Base-by-base conservation (phyloP, 2,888 invertebrate genomes). In the Rhodophaea formosa region DNA sequence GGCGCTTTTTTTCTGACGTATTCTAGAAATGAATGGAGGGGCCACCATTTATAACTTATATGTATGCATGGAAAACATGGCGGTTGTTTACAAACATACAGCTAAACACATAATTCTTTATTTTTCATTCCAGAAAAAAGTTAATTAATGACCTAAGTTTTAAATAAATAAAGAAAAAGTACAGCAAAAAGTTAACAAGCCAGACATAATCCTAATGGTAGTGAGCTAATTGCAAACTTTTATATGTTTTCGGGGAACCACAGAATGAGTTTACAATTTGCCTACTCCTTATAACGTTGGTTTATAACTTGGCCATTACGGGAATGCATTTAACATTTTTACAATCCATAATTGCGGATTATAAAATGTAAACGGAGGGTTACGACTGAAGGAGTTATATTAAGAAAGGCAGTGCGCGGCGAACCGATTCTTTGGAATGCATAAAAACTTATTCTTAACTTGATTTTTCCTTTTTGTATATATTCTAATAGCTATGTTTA, bases 301-400 rank as follows among this genome's bases (percentile, higher is more conserved):
- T 88, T 88, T 88, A 88, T 83, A 80, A 68, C 86, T 60, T 60
- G 59, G 75, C 81, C 77, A 86, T 88, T 80, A 86, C 80, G 72
- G 74, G 74, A 82, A 82, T 80, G 81, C 84, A 81, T 84, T 85
- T 83, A 85, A 80, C 85, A 83, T 85, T 90, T 91, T 91, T 91
- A 92, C 90, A 89, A 78, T 87, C 87, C 77, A 71, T 91, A 91
- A 92, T 92, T 90, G 86, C 76, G 82, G 80, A 84, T 86, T 89
- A 86, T 89, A 89, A 88, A 87, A 79, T 73, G 77, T 78, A 82
- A 84, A 84, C 73, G 7, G 16, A 12, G 35, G 51, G 51, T 51
- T 51, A 35, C 51, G 51, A 35, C 17, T 51, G 51, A 39, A 16
- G 51, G 32, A 16, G 49, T 32, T 49, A 16, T 47, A 23, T 16